Evolutionary conservation across 2,113 vertebrate species (phyloP).

Genomic region (Pseudorhombus dupliciocellatus): DNA sequence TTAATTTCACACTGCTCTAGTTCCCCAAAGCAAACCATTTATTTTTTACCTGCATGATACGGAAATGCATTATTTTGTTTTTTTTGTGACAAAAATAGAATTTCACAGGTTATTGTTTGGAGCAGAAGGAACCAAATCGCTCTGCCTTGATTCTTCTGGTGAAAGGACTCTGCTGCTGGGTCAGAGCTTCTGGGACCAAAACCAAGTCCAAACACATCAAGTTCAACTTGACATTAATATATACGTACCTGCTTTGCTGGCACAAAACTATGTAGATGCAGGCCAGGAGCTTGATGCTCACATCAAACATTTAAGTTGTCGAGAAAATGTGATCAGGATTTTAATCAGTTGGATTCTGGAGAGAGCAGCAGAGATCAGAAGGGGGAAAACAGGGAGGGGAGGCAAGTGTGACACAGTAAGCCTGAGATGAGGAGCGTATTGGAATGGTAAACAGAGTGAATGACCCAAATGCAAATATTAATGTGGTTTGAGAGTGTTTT

Average conservation of each 20-base stretch:
- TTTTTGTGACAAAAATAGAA: conserved; percentile 7
- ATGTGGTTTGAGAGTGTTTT: not conserved
- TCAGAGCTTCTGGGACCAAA: not conserved
- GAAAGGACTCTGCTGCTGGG: not conserved
- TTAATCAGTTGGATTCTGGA: not conserved
- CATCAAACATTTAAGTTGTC: not conserved
- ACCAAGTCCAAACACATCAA: not conserved
- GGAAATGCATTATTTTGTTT: not conserved
- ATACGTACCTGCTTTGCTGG: not conserved
- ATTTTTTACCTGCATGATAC: not conserved
- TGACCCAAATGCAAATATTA: not conserved
- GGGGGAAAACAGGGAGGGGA: not conserved
- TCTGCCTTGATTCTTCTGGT: not conserved
- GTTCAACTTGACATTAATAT: not conserved
- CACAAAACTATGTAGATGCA: not conserved
- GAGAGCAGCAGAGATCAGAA: not conserved
- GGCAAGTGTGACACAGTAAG: not conserved
- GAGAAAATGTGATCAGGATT: not conserved
- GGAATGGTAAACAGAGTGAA: not conserved
- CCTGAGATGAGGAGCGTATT: not conserved
- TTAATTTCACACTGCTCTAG: conserved; percentile 41
- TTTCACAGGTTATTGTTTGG: conserved; percentile 2
- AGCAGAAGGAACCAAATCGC: not conserved
- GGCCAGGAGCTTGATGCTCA: not conserved
- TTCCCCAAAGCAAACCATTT: not conserved